These are phyloP conservation scores for Antheraea pernyi DNA, from an alignment of 1,140 invertebrate species.

Conservation along the genomic window DNA sequence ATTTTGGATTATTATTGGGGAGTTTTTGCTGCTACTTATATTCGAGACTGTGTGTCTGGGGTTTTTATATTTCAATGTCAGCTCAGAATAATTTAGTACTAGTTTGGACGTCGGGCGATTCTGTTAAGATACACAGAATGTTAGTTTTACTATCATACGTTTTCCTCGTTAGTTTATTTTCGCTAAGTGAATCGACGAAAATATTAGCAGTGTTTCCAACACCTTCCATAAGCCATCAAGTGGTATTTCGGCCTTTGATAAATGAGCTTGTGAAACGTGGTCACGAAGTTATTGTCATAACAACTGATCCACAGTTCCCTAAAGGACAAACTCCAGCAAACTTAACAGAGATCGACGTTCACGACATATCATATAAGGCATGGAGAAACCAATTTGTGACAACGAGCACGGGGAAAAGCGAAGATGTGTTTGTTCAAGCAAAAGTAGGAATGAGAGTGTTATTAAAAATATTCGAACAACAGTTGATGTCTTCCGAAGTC, in stretches of 20 bases:
- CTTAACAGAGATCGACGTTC: slow-evolving; percentile 31
- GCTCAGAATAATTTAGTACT: no score
- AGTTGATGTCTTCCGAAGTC: slow-evolving; percentile 36
- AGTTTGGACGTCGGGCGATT: no score
- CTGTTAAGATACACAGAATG: background rate
- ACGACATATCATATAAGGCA: slow-evolving; percentile 30
- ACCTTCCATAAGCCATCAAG: slow-evolving; percentile 16
- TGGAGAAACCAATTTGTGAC: background rate
- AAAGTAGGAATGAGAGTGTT: slow-evolving; percentile 18
- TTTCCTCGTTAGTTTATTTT: background rate
- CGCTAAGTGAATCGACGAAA: slow-evolving; percentile 1
- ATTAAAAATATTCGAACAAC: slow-evolving; percentile 28
- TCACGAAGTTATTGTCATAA: slow-evolving; percentile 26
- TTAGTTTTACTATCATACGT: background rate
- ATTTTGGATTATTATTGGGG: no score
- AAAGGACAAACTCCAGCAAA: slow-evolving; percentile 21
- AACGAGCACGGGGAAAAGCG: slow-evolving; percentile 10
- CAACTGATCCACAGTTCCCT: slow-evolving; percentile 23
- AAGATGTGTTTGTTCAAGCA: slow-evolving; percentile 16
- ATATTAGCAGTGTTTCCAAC: slow-evolving; percentile 8
- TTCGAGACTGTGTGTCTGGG: no score
- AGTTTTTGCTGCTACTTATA: no score
- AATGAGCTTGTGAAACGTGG: slow-evolving; percentile 21
- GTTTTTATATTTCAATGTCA: no score
- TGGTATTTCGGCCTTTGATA: slow-evolving; percentile 5